A percentile compares a stretch with the other conserved stretches of the same genome.
Conservation (phyloP, 2,888 invertebrate species). For the Amphipyra tragopoginis region DNA sequence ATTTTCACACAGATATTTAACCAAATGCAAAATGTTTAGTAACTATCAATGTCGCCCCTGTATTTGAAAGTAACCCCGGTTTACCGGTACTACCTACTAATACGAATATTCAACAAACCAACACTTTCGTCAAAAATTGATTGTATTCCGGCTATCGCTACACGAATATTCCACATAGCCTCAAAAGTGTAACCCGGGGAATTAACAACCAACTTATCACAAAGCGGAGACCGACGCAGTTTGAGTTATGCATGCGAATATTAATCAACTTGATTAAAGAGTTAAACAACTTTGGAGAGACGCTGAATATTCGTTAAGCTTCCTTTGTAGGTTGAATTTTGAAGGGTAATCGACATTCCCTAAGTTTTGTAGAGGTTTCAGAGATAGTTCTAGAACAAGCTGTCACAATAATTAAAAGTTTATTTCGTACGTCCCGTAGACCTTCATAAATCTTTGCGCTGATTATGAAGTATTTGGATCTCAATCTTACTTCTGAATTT, state of each 20-base stretch:
- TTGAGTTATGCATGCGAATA: conserved; percentile 35
- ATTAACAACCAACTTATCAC: neutral
- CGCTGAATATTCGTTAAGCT: conserved; percentile 13
- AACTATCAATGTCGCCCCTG: too few relatives aligned
- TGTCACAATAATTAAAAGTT: neutral
- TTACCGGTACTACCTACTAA: too few relatives aligned
- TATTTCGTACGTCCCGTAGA: too few relatives aligned
- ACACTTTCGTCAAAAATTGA: too few relatives aligned
- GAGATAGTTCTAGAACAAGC: neutral
- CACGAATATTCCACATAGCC: conserved; percentile 1
- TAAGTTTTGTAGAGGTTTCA: neutral
- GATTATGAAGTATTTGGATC: too few relatives aligned
- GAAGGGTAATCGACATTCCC: conserved; percentile 8
- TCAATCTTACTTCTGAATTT: too few relatives aligned
- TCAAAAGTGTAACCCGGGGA: neutral
- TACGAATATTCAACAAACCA: too few relatives aligned
- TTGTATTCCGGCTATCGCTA: too few relatives aligned
- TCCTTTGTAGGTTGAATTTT: conserved; percentile 27
- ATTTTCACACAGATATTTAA: too few relatives aligned
- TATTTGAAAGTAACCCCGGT: too few relatives aligned
- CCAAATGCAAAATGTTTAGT: too few relatives aligned
- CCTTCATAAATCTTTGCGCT: too few relatives aligned
- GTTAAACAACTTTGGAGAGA: conserved; percentile 26
- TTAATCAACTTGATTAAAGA: conserved; percentile 46
- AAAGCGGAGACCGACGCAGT: neutral